Percentiles rank a stretch among this genome's conserved stretches.
These are phyloP conservation scores for Halcyon smyrnensis DNA, from an alignment of 2,797 vertebrate species.

Conservation along the genomic window DNA sequence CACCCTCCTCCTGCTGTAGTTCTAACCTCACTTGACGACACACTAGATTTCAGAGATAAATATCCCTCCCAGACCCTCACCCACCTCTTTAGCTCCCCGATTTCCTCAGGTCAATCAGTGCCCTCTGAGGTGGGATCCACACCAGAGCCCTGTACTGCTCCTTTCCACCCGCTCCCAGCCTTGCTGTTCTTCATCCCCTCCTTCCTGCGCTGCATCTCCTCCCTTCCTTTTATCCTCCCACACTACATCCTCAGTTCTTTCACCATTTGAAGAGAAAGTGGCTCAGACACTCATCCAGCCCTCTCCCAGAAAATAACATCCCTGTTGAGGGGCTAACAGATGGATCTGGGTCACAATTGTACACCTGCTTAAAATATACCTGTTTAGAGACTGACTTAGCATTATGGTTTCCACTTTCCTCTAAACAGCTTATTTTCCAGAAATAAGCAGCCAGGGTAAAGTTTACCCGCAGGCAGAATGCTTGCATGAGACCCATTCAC, in stretches of 20 bases:
- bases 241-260: not conserved
- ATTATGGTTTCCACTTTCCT: not conserved
- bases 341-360: fast-evolving
- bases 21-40: not conserved
- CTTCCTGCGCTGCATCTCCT: not conserved
- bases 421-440: not conserved
- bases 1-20: not conserved
- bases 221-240: not conserved
- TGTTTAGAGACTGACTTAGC: not conserved
- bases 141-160: fast-evolving
- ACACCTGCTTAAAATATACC: not conserved
- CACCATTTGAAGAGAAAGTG: not conserved
- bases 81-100: not conserved
- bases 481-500: not conserved
- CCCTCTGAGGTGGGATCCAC: too few relatives aligned
- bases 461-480: not conserved
- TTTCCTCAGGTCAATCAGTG: not conserved
- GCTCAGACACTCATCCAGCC: not conserved
- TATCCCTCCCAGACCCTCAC: not conserved
- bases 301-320: fast-evolving
- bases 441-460: not conserved
- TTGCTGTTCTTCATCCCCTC: not conserved
- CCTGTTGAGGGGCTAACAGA: not conserved
- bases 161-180: not conserved
- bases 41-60: not conserved